Percentiles rank a stretch among this genome's conserved stretches.
Conservation (phyloP, 2,797 vertebrate species). For the Paramormyrops hopkinsi region DNA sequence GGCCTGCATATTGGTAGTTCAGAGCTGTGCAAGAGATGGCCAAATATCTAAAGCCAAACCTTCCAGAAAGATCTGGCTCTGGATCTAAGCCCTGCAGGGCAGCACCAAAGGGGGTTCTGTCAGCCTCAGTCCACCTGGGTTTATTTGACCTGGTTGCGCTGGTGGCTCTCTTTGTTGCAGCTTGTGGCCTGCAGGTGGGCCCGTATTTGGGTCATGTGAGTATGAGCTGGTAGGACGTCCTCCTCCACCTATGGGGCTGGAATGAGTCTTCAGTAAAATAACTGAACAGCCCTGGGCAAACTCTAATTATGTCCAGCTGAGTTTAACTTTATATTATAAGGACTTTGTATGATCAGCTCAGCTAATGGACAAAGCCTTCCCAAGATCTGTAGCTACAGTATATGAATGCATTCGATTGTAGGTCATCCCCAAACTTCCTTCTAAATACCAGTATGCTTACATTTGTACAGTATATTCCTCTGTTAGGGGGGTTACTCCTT, state of each 20-base stretch:
- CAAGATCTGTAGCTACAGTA: background rate
- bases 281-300: background rate
- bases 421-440: background rate
- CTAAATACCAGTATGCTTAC: background rate
- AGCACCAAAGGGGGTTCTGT: conserved; percentile 1
- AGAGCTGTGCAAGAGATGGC: background rate
- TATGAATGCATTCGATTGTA: background rate
- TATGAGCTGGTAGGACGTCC: background rate
- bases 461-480: background rate
- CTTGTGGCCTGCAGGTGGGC: background rate
- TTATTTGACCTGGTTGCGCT: background rate
- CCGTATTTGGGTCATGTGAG: background rate
- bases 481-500: background rate
- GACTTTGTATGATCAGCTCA: background rate
- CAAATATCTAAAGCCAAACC: background rate
- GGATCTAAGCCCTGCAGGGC: background rate
- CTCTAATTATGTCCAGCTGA: background rate
- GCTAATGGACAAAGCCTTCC: background rate
- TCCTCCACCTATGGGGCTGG: background rate
- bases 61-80: background rate
- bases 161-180: background rate
- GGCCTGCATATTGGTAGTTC: background rate
- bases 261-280: background rate
- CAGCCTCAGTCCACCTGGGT: background rate
- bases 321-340: background rate